Evolutionary conservation across 1,140 invertebrate species (phyloP), one percentile per base, ranked within the genome.

Genomic region (Cotesia glomerata): DNA sequence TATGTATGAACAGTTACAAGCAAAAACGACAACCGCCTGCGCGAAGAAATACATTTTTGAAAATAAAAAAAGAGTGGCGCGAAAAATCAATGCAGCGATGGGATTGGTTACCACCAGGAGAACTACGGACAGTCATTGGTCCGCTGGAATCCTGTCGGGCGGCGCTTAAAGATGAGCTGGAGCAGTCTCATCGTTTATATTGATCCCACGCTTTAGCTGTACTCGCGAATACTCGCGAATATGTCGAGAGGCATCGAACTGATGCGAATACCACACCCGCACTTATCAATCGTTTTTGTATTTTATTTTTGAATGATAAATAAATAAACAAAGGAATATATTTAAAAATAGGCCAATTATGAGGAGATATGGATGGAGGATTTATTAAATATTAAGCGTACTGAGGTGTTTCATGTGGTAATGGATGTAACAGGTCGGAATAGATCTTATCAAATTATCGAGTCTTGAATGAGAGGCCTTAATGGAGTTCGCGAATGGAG

Each of bases 161-260:
- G 85, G 81, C 77, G 84, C 83, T 86, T 86, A 85, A 86, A 87
- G 84, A 87, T 87, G 83, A 87, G 84, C 85, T 87, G 81, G 85
- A 83, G 84, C 82, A 85, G 80, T 87, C 84, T 87, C 84, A 86
- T 87, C 85, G 82, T 79, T 84, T 86, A 86, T 87, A 87, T 87
- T 87, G 85, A 87, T 86, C 85, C 83, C 80, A 79, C 64, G 74
- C 79, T 80, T 45, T 45, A 45, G 39, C 39, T 77, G 64, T 59
- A 52, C 49, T 56, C 73, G 59, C 71, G 58, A 71, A 35, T 74
- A 70, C 39, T 45, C 39, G 39, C 39, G 39, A 45, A 45, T 11
- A 45, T 45, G 39, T 73, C 68, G 71, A 79, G 71, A 79, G 71
- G 59, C 69, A 71, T 51, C 64, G 76, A 71, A 65, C 56, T n/a